Conservation (phyloP, 2,113 vertebrate species). For the Ovis canadensis region DNA sequence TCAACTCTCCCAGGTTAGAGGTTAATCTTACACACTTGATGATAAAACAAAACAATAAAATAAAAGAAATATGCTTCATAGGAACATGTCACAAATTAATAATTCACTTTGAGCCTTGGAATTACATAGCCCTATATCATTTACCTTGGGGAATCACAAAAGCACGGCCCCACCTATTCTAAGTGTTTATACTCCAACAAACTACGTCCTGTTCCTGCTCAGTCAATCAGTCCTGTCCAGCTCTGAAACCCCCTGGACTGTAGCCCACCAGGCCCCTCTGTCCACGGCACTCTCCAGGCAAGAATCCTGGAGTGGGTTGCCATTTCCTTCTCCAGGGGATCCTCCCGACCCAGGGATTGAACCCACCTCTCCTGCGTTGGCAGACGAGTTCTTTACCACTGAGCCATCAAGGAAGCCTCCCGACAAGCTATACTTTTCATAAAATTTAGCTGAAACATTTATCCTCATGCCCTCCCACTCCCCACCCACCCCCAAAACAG, state of each 20-base stretch:
- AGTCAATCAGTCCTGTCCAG: background rate
- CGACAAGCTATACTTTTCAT: background rate
- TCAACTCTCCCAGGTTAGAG: background rate
- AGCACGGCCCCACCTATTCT: background rate
- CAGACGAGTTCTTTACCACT: background rate
- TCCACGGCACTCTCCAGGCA: background rate
- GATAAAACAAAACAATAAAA: slow-evolving; percentile 15
- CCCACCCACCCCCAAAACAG: background rate
- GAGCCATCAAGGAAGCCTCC: background rate
- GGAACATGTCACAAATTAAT: background rate
- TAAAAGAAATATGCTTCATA: background rate
- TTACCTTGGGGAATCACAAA: background rate
- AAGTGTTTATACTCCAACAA: background rate
- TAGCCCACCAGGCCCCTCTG: background rate
- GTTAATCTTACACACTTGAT: background rate
- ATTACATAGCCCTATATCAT: background rate
- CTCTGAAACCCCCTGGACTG: background rate
- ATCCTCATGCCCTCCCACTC: background rate
- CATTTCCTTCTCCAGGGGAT: background rate
- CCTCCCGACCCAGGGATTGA: background rate
- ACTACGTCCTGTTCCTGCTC: background rate
- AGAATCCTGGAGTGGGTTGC: background rate
- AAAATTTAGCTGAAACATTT: slow-evolving; percentile 8
- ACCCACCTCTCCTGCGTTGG: background rate
- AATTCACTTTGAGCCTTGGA: background rate